phyloP scores from a whole-genome alignment of 2,797 vertebrate species.

The Sorex maritimensis region DNA sequence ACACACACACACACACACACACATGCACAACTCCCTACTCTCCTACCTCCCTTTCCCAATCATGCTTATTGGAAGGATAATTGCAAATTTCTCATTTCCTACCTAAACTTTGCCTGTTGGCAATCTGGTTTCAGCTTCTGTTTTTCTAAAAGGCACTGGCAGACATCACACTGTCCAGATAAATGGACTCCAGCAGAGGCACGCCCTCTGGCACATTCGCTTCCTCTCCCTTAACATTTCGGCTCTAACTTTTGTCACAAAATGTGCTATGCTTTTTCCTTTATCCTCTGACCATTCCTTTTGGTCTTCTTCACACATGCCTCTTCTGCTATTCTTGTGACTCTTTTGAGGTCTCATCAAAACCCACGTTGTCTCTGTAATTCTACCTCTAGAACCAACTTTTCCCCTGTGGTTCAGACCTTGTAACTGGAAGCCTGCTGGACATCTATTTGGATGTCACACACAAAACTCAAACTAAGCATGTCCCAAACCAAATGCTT shows the following conservation, averaged over 20 bases:
- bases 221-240: background rate
- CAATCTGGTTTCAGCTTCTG: background rate
- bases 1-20: too few species aligned
- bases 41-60: background rate
- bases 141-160: background rate
- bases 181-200: background rate
- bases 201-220: background rate
- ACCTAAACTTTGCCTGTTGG: background rate
- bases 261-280: background rate
- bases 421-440: background rate
- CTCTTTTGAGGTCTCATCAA: background rate
- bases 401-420: background rate
- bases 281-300: background rate
- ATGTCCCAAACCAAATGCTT: background rate
- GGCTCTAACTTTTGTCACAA: background rate
- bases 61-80: background rate
- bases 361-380: background rate
- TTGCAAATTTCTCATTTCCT: background rate
- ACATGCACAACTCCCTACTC: background rate
- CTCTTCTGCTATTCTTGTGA: background rate
- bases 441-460: background rate
- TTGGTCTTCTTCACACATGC: background rate
- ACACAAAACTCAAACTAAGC: background rate
- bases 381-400: background rate
- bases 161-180: background rate